These are phyloP conservation scores for Epistrophe eligans DNA, from an alignment of 2,888 invertebrate species.

Conservation along the genomic window DNA sequence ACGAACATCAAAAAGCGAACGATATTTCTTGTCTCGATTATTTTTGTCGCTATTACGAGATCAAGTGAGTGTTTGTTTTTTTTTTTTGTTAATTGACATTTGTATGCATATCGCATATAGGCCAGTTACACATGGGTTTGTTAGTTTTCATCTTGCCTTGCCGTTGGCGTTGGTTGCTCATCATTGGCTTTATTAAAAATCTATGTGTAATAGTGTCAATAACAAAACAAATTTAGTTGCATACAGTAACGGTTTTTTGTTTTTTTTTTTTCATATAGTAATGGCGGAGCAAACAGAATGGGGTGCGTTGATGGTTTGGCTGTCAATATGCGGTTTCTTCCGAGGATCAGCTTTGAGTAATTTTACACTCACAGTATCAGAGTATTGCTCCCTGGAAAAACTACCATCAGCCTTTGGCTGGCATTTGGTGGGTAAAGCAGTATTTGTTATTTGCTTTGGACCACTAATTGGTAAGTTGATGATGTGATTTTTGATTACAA, in stretches of 20 bases:
- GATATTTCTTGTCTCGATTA: constrained; percentile 89
- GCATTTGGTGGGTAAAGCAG: constrained; percentile 91
- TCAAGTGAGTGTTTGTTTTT: constrained; percentile 86
- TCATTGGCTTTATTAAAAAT: no score
- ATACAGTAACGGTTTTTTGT: not conserved
- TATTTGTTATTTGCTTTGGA: constrained; percentile 88
- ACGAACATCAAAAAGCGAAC: constrained; percentile 88
- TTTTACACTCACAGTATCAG: constrained; percentile 91
- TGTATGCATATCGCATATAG: no score
- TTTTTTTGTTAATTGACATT: not conserved
- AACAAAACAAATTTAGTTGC: not conserved
- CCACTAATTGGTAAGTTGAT: constrained; percentile 87
- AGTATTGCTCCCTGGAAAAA: constrained; percentile 89
- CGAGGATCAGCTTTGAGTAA: constrained; percentile 91
- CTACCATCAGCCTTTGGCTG: constrained; percentile 91
- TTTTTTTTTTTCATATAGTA: constrained; percentile 85
- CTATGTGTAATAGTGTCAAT: no score
- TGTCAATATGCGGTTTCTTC: constrained; percentile 91
- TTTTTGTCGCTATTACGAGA: constrained; percentile 89
- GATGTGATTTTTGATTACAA: not conserved
- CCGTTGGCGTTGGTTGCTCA: no score
- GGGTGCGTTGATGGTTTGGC: constrained; percentile 88
- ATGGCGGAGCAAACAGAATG: constrained; percentile 90
- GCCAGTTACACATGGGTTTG: not conserved
- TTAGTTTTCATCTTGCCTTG: not conserved